These are phyloP conservation scores for Phaenicophaeus curvirostris DNA, from an alignment of 2,797 vertebrate genomes.

Conservation along the genomic window DNA sequence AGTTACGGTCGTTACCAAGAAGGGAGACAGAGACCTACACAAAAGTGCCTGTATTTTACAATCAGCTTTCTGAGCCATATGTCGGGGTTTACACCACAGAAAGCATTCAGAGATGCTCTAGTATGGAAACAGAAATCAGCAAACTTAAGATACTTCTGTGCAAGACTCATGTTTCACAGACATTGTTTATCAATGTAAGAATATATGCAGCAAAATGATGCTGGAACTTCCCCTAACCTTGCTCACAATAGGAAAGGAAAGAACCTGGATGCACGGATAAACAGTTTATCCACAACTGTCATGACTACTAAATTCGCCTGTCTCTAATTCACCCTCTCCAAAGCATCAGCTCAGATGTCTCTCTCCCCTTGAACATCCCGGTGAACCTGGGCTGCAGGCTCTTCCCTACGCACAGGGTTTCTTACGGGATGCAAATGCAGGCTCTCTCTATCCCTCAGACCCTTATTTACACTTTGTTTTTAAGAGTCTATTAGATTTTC, in stretches of 20 bases:
- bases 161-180: background rate
- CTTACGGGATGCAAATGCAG: too few species aligned
- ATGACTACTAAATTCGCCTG: background rate
- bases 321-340: background rate
- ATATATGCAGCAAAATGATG: background rate
- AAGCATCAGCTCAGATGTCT: too few species aligned
- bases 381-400: too few species aligned
- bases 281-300: background rate
- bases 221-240: background rate
- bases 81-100: background rate
- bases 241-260: background rate
- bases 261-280: background rate
- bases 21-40: slow-evolving; percentile 7
- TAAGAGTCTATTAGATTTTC: background rate
- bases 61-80: background rate
- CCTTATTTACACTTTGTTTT: background rate
- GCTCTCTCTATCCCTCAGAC: background rate
- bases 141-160: background rate
- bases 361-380: too few species aligned
- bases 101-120: background rate
- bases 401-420: too few species aligned
- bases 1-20: background rate
- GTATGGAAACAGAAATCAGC: background rate
- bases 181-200: background rate
- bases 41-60: background rate